phyloP scores from a whole-genome alignment of 2,113 vertebrate genomes.

The Podarcis raffonei region DNA sequence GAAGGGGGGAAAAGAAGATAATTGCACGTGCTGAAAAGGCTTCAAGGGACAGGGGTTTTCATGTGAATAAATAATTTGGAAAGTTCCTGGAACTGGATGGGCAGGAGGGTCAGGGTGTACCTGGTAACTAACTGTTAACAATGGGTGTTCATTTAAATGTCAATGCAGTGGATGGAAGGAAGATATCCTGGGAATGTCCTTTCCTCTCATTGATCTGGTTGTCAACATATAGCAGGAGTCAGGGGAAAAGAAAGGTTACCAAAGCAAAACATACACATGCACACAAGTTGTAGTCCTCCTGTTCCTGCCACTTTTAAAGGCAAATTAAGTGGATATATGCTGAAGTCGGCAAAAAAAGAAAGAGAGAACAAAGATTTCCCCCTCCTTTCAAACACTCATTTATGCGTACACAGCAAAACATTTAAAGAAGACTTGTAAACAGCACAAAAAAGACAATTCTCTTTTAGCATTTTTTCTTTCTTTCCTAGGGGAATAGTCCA shows the following conservation, averaged over 20 bases:
- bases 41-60: not conserved
- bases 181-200: slow-evolving; percentile 13
- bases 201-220: slow-evolving; percentile 12
- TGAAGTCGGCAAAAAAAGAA: not conserved
- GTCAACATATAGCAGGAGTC: slow-evolving; percentile 1
- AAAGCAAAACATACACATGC: not conserved
- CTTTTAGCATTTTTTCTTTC: not conserved
- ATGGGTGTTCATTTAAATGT: slow-evolving; percentile 5
- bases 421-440: not conserved
- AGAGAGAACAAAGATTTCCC: not conserved
- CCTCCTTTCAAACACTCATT: not conserved
- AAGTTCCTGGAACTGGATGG: slow-evolving; percentile 13
- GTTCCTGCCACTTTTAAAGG: not conserved
- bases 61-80: not conserved
- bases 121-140: slow-evolving; percentile 1
- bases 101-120: slow-evolving; percentile 18
- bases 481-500: not conserved
- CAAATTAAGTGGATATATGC: slow-evolving; percentile 8
- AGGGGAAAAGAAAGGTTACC: slow-evolving; percentile 23
- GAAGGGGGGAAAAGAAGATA: slow-evolving; percentile 11
- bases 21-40: slow-evolving; percentile 12
- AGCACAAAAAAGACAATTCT: not conserved
- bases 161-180: not conserved
- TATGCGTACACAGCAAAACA: not conserved
- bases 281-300: slow-evolving; percentile 9